Evolutionary conservation across 2,797 vertebrate species (phyloP).

Genomic region (Girardinus metallicus): DNA sequence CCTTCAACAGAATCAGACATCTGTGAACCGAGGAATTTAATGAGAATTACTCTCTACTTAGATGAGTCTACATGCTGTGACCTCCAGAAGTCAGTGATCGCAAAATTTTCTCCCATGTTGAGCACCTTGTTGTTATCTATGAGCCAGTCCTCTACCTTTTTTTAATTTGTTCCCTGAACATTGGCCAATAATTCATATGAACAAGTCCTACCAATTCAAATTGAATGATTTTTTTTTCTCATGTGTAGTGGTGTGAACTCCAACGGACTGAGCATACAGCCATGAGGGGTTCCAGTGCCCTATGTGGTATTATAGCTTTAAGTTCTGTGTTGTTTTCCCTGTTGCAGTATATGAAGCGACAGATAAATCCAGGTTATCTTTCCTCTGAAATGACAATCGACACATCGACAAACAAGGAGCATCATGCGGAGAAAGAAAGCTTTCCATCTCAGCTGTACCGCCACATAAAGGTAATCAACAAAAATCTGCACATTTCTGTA

Average conservation of each 20-base stretch:
- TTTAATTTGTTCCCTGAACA: background rate
- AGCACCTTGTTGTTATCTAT: background rate
- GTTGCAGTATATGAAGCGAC: constrained; percentile 88
- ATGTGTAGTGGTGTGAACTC: background rate
- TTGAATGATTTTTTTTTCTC: background rate
- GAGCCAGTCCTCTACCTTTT: background rate
- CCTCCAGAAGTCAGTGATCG: background rate
- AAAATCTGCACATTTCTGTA: background rate
- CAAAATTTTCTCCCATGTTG: background rate
- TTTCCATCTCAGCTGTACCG: constrained; percentile 95
- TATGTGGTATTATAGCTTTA: background rate
- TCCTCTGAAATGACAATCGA: constrained; percentile 92
- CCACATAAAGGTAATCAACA: constrained; percentile 90
- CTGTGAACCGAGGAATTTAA: background rate
- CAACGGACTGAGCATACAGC: background rate
- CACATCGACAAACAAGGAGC: constrained; percentile 89
- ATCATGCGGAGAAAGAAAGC: constrained; percentile 90
- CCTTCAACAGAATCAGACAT: background rate
- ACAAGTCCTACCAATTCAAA: background rate
- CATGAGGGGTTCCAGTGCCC: background rate
- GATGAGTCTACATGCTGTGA: too few relatives aligned
- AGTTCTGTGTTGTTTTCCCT: background rate
- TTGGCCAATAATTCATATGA: background rate
- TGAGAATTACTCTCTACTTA: background rate
- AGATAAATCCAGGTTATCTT: constrained; percentile 87